Evolutionary conservation across 2,888 invertebrate genomes (phyloP).

Genomic region (Idaea dimidiata): DNA sequence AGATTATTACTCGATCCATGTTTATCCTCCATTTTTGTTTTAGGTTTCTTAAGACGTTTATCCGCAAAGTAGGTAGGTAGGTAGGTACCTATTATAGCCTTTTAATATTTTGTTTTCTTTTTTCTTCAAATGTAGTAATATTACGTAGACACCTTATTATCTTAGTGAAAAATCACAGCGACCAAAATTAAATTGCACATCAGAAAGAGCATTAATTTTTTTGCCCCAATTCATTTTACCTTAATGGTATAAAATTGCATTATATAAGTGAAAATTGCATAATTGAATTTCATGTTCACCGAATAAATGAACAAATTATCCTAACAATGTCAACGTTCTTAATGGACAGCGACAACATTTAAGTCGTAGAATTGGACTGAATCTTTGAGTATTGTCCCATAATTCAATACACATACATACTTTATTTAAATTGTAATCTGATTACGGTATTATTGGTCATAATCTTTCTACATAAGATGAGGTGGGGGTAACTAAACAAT

Average conservation of each 20-base stretch:
- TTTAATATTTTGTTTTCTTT: neutral
- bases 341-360: neutral
- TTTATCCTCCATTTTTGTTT: too few species aligned
- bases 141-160: neutral
- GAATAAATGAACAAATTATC: neutral
- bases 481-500: too few species aligned
- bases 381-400: neutral
- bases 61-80: too few species aligned
- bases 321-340: neutral
- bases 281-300: neutral
- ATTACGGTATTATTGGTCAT: too few species aligned
- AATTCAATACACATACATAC: neutral
- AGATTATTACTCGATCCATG: too few species aligned
- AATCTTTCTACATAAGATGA: too few species aligned
- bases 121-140: neutral
- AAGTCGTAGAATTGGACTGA: neutral
- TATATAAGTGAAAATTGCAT: neutral
- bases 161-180: neutral
- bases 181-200: slow-evolving; percentile 1
- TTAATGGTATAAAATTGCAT: slow-evolving; percentile 1
- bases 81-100: too few species aligned
- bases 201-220: neutral
- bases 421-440: too few species aligned
- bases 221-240: neutral
- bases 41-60: too few species aligned